phyloP scores from a whole-genome alignment of 2,113 vertebrate genomes.

The Atrichornis clamosus region DNA sequence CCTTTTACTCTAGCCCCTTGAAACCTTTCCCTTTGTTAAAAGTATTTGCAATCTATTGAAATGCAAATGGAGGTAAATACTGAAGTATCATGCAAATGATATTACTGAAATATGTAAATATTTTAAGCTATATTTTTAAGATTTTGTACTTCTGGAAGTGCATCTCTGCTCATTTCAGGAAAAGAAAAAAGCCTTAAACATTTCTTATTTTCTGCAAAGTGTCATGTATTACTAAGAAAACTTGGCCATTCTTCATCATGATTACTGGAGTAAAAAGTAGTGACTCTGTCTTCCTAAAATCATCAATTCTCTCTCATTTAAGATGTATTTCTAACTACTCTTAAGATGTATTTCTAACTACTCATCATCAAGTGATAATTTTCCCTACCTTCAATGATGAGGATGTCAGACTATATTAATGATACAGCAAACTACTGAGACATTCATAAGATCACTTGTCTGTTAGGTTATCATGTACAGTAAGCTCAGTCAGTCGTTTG shows the following conservation, averaged over 20 bases:
- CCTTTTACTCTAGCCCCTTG: not conserved
- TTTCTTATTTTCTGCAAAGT: not conserved
- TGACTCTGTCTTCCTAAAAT: not conserved
- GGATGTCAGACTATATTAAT: not conserved
- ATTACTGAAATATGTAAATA: not conserved
- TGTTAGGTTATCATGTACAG: not conserved
- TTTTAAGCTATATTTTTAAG: not conserved
- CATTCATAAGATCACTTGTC: fast-evolving
- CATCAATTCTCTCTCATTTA: not conserved
- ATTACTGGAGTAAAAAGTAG: not conserved
- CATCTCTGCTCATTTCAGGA: not conserved
- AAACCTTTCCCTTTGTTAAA: not conserved
- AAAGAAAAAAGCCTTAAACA: not conserved
- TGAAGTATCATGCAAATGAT: not conserved
- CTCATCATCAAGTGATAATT: not conserved
- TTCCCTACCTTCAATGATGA: not conserved
- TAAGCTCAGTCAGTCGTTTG: not conserved
- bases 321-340: not conserved
- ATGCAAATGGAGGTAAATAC: not conserved
- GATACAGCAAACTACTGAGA: not conserved
- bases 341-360: not conserved
- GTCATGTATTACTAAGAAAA: not conserved
- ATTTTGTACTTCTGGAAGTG: not conserved
- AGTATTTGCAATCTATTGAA: not conserved
- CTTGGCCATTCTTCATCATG: not conserved